Evolutionary conservation across 2,888 invertebrate genomes (phyloP), one percentile per base, ranked within the genome.

Genomic region (Ectemnius cavifrons): DNA sequence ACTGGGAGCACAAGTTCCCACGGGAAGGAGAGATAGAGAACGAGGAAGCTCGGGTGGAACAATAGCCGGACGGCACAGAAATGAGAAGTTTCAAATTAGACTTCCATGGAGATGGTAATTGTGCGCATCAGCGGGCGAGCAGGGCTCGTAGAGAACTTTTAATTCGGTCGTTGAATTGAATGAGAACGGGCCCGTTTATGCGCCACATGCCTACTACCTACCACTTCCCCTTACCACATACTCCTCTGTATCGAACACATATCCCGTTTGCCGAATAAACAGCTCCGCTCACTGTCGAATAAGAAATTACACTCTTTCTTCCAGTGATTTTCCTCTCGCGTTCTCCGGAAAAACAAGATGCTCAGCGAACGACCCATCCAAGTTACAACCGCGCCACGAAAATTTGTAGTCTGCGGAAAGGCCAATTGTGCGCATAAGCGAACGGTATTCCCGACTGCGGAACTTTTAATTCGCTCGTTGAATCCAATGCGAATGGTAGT

Each of bases 91-190:
- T 62, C 28, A 70, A 76, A 71, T 77, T 69, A 71, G 72, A 70
- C 69, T 75, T 78, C 72, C 72, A 75, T 76, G 79, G 63, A 59
- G 72, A 77, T 71, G 73, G 81, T 81, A 82, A 81, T 81, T 77
- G 79, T 59, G 64, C 68, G 77, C 72, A 82, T 73, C 67, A 79
- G 68, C 82, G 79, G 71, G 65, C 37, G 79, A 78, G 81, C 79
- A 71, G 52, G 57, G 72, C 71, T 70, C 75, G 81, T 79, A 77
- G 75, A 62, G 69, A 81, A 81, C 77, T 81, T 81, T 75, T 75
- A 75, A 75, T 73, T 68, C 65, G 62, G 37, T 73, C 73, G 69
- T 73, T 73, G 65, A 57, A 62, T 75, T 66, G 57, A 58, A 72
- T 68, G 46, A 46, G 72, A 57, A 64, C 72, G 59, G 47, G 2